Percentiles rank a stretch among this genome's conserved stretches.
Conservation (phyloP, 2,113 vertebrate genomes). For the Indicator indicator region DNA sequence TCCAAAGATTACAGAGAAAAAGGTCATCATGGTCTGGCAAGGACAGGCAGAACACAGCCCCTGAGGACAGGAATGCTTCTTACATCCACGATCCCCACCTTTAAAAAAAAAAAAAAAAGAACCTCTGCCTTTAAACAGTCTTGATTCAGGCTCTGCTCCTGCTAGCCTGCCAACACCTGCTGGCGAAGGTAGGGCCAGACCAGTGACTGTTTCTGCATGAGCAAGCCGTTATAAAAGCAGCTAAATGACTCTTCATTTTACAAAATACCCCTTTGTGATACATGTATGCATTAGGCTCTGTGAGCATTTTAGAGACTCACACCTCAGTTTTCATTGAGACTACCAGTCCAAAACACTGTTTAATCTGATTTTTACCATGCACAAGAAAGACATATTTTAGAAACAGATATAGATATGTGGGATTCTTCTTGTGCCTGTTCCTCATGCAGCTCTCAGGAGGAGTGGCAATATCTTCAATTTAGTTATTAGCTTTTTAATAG, state of each 20-base stretch:
- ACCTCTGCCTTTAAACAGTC: not conserved
- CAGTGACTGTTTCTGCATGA: accelerated
- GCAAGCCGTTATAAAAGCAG: not conserved
- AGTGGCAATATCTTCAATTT: not conserved
- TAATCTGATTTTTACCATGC: not conserved
- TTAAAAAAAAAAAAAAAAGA: not conserved
- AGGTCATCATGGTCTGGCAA: too few species aligned
- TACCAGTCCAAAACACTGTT: not conserved
- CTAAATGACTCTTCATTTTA: not conserved
- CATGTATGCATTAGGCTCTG: not conserved
- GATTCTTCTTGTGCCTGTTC: not conserved
- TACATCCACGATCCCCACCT: not conserved
- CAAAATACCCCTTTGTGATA: not conserved
- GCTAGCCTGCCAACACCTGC: not conserved
- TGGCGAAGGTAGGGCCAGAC: not conserved
- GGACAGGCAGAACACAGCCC: not conserved
- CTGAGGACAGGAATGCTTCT: not conserved
- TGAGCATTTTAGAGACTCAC: not conserved
- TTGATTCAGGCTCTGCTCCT: not conserved
- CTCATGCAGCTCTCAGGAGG: not conserved
- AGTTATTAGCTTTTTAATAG: not conserved
- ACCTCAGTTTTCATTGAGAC: not conserved
- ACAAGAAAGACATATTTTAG: not conserved
- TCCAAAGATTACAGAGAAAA: not conserved
- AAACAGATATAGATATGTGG: accelerated